Conservation (phyloP, 2,797 vertebrate genomes). For the Acipenser ruthenus region DNA sequence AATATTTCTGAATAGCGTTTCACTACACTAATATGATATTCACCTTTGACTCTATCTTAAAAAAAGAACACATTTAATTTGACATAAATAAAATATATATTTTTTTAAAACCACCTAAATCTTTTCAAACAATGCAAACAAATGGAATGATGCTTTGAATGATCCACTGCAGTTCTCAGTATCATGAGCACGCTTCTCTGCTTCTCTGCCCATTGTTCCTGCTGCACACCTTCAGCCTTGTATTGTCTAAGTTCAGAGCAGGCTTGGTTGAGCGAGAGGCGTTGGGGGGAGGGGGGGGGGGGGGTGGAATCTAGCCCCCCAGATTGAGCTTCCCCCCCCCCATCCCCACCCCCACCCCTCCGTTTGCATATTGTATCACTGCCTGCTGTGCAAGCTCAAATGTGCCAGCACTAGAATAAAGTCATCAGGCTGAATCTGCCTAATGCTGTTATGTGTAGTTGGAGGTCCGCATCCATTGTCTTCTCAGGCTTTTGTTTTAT, state of each 20-base stretch:
- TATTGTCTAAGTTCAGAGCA: conserved; percentile 11
- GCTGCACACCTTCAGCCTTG: background rate
- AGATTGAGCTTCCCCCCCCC: conserved; percentile 18
- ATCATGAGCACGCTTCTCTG: background rate
- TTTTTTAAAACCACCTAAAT: too few relatives aligned
- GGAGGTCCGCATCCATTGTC: conserved; percentile 7
- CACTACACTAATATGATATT: too few relatives aligned
- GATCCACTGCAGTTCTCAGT: conserved; percentile 1
- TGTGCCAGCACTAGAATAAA: background rate
- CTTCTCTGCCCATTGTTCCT: background rate
- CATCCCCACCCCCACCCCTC: conserved; percentile 20
- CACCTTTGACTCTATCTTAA: too few relatives aligned
- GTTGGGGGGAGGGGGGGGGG: conserved; percentile 22
- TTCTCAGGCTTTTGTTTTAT: background rate
- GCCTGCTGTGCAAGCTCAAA: conserved; percentile 27
- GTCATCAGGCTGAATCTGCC: conserved; percentile 43
- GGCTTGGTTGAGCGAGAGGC: conserved; percentile 14
- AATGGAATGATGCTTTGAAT: background rate
- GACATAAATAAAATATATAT: too few relatives aligned
- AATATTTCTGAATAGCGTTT: too few relatives aligned
- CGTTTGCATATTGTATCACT: conserved; percentile 35
- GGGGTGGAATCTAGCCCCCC: conserved; percentile 25
- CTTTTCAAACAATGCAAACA: too few relatives aligned
- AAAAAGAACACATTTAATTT: too few relatives aligned
- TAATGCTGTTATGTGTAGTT: conserved; percentile 35